Conservation (phyloP, 1,140 invertebrate species). For the Maconellicoccus hirsutus region DNA sequence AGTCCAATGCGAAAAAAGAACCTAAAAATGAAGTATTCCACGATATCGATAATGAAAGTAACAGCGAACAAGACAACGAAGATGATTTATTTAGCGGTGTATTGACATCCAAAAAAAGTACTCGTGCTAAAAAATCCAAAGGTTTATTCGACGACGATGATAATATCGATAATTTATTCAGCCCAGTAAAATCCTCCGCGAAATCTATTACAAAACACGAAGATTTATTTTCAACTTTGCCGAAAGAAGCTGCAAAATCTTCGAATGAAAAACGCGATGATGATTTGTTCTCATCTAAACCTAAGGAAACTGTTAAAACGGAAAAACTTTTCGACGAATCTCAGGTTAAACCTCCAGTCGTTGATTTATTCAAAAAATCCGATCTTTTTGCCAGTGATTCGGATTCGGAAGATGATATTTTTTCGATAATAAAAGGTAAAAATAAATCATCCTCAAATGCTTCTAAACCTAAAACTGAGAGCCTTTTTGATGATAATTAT, state of each 20-base stretch:
- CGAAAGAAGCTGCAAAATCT: not conserved
- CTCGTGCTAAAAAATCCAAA: not conserved
- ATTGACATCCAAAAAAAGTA: not conserved
- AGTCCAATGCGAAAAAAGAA: not conserved
- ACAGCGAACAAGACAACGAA: not conserved
- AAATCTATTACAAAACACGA: too few relatives aligned
- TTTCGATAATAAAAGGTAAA: not conserved
- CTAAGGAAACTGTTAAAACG: not conserved
- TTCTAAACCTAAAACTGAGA: not conserved
- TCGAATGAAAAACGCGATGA: too few relatives aligned
- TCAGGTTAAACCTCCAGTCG: not conserved
- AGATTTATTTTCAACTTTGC: too few relatives aligned
- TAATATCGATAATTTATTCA: slow-evolving; percentile 1
- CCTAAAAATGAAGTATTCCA: not conserved
- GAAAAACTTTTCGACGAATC: not conserved
- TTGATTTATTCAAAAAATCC: not conserved
- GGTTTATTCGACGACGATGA: not conserved
- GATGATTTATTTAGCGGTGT: not conserved
- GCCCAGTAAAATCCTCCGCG: not conserved
- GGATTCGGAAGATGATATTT: not conserved
- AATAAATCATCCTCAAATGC: not conserved
- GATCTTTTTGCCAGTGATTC: not conserved
- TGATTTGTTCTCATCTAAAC: not conserved
- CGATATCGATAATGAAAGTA: not conserved
- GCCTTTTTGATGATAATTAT: too few relatives aligned